phyloP scores from a whole-genome alignment of 2,797 vertebrate species.

The Microctenopoma stevenorrisi region DNA sequence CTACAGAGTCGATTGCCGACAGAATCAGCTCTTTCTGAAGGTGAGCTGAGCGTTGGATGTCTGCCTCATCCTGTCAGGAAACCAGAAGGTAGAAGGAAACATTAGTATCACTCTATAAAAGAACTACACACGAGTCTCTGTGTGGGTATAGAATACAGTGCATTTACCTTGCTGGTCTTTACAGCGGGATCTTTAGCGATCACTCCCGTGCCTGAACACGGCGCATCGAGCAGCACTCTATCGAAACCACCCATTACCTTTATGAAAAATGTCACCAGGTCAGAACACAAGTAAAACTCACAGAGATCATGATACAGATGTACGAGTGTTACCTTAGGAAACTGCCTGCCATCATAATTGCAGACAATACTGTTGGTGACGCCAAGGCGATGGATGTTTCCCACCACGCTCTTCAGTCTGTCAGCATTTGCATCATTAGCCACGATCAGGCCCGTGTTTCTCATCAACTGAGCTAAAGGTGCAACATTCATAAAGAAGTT shows the following conservation, averaged over 20 bases:
- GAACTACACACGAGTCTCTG: background rate
- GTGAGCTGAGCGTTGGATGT: slow-evolving; percentile 92
- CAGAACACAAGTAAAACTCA: background rate
- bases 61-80: slow-evolving; percentile 86
- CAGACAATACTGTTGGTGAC: slow-evolving; percentile 92
- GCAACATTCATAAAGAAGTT: slow-evolving; percentile 10
- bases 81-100: background rate
- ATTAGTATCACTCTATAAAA: background rate
- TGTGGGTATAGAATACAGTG: background rate
- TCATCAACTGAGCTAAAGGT: slow-evolving; percentile 94
- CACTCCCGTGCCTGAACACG: slow-evolving; percentile 95
- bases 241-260: slow-evolving; percentile 97
- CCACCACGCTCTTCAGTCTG: slow-evolving; percentile 93
- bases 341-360: slow-evolving; percentile 94
- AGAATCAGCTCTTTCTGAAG: slow-evolving; percentile 96
- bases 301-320: background rate
- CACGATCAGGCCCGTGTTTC: slow-evolving; percentile 94
- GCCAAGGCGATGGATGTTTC: slow-evolving; percentile 95
- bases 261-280: slow-evolving; percentile 9
- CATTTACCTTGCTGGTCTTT: slow-evolving; percentile 92
- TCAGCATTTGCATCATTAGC: slow-evolving; percentile 93
- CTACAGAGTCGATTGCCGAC: slow-evolving; percentile 94
- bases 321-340: slow-evolving; percentile 88
- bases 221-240: slow-evolving; percentile 95
- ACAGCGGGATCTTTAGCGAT: slow-evolving; percentile 97